Evolutionary conservation across 2,113 vertebrate species (phyloP), one percentile per base, ranked within the genome.

Genomic region (Chelonoidis abingdonii): DNA sequence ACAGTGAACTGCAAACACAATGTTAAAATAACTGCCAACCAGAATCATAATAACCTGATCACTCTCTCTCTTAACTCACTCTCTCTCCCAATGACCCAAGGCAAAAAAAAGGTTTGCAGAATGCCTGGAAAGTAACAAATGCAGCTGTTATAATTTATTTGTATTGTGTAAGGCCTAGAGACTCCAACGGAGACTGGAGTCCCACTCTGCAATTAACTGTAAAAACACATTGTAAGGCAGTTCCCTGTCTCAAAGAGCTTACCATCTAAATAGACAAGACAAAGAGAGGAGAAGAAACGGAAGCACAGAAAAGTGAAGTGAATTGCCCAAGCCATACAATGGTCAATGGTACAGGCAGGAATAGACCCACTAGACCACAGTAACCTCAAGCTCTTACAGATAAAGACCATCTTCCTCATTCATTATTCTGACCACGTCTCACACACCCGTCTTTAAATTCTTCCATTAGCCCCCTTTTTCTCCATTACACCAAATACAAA

Each of bases 201-300:
- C 35, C n/a, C 72, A 76, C 52, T 41, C 21, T 44, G 38, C n/a
- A 53, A 19, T n/a, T 25, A n/a, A 29, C 53, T 50, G 57, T 10
- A 4, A 41, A 17, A 1, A 41, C 12, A 27, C 1, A 54, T 10
- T 65, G 29, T 19, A 0, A 27, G 19, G 38, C 38, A 86, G 19
- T 8, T 3, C 57, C 47, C 35, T 47, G 49, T 38, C 22, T 88
- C 50, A 57, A 57, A 50, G 4, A 22, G 10, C 76, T 56, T 54
- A 27, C 25, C 41, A 56, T 52, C n/a, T 53, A 54, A 82, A 56
- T 38, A 82, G 80, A 54, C n/a, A 56, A 41, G 22, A n/a, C 22
- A 38, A 54, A 41, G 24, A 24, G 14, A 24, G 6, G 52, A 54
- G n/a, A 24, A 14, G 35, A 82, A 81, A 54, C 53, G 21, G 53